Evolutionary conservation across 2,888 invertebrate genomes (phyloP), one percentile per base, ranked within the genome.

Genomic region (Alentia gelatinosa): DNA sequence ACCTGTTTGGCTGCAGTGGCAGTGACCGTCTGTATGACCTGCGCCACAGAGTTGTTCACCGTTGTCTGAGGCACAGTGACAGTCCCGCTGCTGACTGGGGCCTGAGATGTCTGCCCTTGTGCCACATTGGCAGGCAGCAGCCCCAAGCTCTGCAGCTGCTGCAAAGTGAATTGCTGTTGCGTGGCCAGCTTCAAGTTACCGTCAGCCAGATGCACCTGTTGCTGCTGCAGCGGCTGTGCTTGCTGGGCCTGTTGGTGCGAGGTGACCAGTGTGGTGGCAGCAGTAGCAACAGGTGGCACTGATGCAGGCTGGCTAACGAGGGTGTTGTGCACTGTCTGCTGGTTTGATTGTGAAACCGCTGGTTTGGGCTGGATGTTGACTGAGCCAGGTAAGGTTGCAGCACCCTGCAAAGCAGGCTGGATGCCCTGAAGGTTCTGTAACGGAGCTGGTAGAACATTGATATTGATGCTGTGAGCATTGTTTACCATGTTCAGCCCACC

Each of bases 151-250:
- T 86, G 86, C 47, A 86, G 33, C 86, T 86, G 97, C 92, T 92
- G 92, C 50, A 90, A 91, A 19, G 93, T 91, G 9, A 94, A 90
- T 35, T 93, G 93, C 83, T 93, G 93, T n/a, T n/a, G n/a, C 33
- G 94, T 92, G 47, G 92, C 93, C 23, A 95, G 84, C 12, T 93
- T 94, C 75, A 94, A 92, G 26, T 94, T 93, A 3, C 93, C 92
- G 91, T 68, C 90, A 75, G 35, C 92, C 84, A 68, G 89, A 79
- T 47, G 91, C 42, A 89, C 47, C 86, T 63, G 79, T 30, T 86
- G 86, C 33, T 86, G 86, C 37, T 79, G 79, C 63, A 26, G 91
- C 42, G 74, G 42, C 79, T 47, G 63, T 7, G 7, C 26, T n/a
- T 74, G 74, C 79, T 47, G 63, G 7, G 7, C 12, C n/a, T 74